Percentiles rank a stretch among this genome's conserved stretches.
Evolutionary conservation across 2,888 invertebrate species (phyloP).

Genomic region (Lasiommata megera): DNA sequence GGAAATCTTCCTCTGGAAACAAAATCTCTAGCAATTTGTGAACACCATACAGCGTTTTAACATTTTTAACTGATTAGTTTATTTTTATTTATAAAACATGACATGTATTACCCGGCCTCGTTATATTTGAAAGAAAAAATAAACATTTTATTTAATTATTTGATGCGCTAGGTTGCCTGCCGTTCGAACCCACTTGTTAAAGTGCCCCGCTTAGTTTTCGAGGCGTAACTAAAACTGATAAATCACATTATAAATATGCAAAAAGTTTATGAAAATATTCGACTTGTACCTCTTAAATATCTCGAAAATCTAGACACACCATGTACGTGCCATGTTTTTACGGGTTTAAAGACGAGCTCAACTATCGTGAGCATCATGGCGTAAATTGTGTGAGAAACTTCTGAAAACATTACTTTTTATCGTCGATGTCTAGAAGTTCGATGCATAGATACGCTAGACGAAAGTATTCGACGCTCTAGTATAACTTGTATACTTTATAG

Average conservation of each 20-base stretch:
- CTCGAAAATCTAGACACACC: not conserved
- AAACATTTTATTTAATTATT: not conserved
- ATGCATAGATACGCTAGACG: not conserved
- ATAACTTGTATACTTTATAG: too few species aligned
- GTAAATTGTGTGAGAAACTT: not conserved
- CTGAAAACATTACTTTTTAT: too few species aligned
- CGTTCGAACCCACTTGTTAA: not conserved
- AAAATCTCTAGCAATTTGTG: too few species aligned
- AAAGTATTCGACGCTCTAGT: not conserved
- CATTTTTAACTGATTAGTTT: too few species aligned
- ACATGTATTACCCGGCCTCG: too few species aligned
- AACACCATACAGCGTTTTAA: too few species aligned
- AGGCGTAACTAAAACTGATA: not conserved
- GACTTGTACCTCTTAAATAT: not conserved
- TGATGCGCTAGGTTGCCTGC: not conserved
- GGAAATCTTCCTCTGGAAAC: too few species aligned
- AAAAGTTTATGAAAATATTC: not conserved
- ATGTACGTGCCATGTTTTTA: too few species aligned
- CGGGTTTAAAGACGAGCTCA: too few species aligned
- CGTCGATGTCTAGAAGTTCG: not conserved
- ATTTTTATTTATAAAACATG: too few species aligned
- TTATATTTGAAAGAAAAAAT: not conserved
- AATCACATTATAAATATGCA: not conserved
- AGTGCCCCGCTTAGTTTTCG: not conserved
- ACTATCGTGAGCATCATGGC: too few species aligned